phyloP scores from a whole-genome alignment of 2,113 vertebrate genomes.

The Colossoma macropomum region DNA sequence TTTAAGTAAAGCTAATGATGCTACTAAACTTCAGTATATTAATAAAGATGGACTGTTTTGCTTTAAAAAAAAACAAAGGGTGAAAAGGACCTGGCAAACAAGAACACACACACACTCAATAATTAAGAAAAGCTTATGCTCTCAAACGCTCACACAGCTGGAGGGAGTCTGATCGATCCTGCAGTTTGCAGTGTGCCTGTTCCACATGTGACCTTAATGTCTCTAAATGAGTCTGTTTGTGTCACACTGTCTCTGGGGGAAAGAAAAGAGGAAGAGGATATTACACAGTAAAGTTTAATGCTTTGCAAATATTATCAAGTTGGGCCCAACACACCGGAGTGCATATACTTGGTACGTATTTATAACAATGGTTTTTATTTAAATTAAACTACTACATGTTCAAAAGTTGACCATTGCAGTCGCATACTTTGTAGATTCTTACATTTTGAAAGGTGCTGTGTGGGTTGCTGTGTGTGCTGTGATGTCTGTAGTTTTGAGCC shows the following conservation, averaged over 20 bases:
- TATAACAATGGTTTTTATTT: background rate
- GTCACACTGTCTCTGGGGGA: slow-evolving; percentile 28
- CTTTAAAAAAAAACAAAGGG: too few relatives aligned
- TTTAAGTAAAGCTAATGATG: too few relatives aligned
- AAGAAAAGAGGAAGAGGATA: slow-evolving; percentile 24
- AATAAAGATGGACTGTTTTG: background rate
- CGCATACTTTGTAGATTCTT: background rate
- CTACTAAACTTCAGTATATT: background rate
- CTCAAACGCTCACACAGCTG: background rate
- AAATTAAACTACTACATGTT: background rate
- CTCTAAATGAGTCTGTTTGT: slow-evolving; percentile 56
- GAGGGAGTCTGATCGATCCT: background rate
- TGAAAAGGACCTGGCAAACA: too few relatives aligned
- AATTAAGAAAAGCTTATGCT: background rate
- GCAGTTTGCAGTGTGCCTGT: slow-evolving; percentile 10
- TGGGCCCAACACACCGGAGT: background rate
- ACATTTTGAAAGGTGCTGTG: background rate
- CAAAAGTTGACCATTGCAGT: background rate
- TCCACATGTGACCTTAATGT: slow-evolving; percentile 37
- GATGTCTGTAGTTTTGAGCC: background rate
- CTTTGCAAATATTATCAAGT: slow-evolving; percentile 37
- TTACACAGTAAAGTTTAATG: slow-evolving; percentile 7
- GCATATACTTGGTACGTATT: background rate
- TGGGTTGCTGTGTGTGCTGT: background rate
- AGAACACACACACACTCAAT: background rate